Percentiles rank a stretch among this genome's conserved stretches.
phyloP scores from a whole-genome alignment of 2,888 invertebrate genomes.

The Meta bourneti region DNA sequence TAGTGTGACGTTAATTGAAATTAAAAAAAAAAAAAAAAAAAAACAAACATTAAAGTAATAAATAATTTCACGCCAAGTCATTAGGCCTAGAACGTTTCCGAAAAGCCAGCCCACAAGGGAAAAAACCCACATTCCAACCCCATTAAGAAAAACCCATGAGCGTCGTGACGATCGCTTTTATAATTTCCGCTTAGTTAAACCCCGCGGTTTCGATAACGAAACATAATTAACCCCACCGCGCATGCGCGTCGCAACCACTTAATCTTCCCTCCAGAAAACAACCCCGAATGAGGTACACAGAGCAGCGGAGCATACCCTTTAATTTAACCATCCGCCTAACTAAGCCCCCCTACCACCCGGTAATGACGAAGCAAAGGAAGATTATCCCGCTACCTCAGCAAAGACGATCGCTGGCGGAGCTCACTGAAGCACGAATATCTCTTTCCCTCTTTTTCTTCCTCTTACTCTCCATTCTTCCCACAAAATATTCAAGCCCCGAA shows the following conservation, averaged over 20 bases:
- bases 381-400: conserved; percentile 57
- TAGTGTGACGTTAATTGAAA: no score
- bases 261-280: conserved; percentile 61
- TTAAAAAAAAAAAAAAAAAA: no score
- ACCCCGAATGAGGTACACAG: conserved; percentile 62
- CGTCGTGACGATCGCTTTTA: conserved; percentile 45
- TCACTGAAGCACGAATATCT: conserved; percentile 62
- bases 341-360: conserved; percentile 45
- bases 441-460: conserved; percentile 35
- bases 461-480: conserved; percentile 2
- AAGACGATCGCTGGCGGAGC: conserved; percentile 56
- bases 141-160: background rate
- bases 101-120: background rate
- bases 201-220: conserved; percentile 24
- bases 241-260: conserved; percentile 62
- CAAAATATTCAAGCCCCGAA: conserved; percentile 68
- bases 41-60: no score
- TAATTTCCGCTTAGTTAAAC: conserved; percentile 50
- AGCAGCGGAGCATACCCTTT: conserved; percentile 68
- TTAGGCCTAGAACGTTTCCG: background rate
- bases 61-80: background rate
- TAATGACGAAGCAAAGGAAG: conserved; percentile 63
- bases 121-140: background rate
- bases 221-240: conserved; percentile 61
- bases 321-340: conserved; percentile 73